Conservation (phyloP, 2,888 invertebrate species). For the Parapristionchus giblindavisi region DNA sequence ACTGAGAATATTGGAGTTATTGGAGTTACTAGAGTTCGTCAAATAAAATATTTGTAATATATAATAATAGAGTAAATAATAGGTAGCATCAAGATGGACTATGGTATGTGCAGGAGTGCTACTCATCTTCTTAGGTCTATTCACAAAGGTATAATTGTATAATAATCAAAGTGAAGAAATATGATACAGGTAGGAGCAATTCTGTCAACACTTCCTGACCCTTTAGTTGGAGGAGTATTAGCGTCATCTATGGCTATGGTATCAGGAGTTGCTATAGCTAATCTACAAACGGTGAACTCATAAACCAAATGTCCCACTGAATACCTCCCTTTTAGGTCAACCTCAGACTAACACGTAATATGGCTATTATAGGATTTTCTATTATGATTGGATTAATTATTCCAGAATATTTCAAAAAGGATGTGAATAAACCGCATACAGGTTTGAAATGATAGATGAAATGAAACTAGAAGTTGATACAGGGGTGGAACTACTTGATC, state of each 20-base stretch:
- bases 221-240: constrained; percentile 72
- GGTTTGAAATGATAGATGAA: background rate
- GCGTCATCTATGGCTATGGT: constrained; percentile 71
- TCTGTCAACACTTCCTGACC: constrained; percentile 73
- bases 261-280: constrained; percentile 69
- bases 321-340: constrained; percentile 75
- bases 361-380: constrained; percentile 87
- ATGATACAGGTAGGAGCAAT: constrained; percentile 70
- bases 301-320: too few relatives aligned
- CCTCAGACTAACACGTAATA: constrained; percentile 84
- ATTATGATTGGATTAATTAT: constrained; percentile 82
- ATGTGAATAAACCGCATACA: background rate
- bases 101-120: constrained; percentile 71
- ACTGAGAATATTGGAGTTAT: constrained; percentile 90
- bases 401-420: constrained; percentile 56
- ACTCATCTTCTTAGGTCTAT: constrained; percentile 71
- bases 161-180: background rate
- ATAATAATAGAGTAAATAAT: constrained; percentile 10
- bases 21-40: constrained; percentile 81
- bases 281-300: constrained; percentile 76
- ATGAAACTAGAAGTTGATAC: background rate
- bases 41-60: background rate
- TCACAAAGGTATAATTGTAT: constrained; percentile 69
- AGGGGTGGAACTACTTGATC: constrained; percentile 47
- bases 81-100: constrained; percentile 72